Percentiles rank a stretch among this genome's conserved stretches.
These are phyloP conservation scores for Lasioglossum oenotherae DNA, from an alignment of 2,888 invertebrate species.

Conservation along the genomic window DNA sequence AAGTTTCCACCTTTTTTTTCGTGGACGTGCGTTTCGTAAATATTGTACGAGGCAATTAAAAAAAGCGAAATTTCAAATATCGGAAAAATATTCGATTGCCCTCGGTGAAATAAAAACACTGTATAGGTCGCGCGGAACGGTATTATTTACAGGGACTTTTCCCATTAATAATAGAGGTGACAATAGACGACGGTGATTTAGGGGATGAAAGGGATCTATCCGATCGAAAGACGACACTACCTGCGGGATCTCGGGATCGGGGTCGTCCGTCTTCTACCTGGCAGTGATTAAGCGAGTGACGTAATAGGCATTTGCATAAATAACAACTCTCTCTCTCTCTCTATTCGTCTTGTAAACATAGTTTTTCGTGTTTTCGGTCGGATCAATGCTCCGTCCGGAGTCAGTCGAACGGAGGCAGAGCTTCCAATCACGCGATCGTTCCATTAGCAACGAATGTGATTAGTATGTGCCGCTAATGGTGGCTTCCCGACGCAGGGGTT, in stretches of 20 bases:
- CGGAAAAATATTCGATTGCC: not conserved
- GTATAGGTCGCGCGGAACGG: not conserved
- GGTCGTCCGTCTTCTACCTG: slow-evolving; percentile 19
- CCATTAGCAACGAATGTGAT: slow-evolving; percentile 52
- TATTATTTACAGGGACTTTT: not conserved
- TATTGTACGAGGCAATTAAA: too few species aligned
- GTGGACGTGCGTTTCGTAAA: too few species aligned
- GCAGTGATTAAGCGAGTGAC: slow-evolving; percentile 30
- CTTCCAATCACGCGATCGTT: slow-evolving; percentile 52
- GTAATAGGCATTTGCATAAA: slow-evolving; percentile 24
- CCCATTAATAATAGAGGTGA: not conserved
- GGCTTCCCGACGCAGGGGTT: not conserved
- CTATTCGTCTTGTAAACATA: not conserved
- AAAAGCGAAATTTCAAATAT: too few species aligned
- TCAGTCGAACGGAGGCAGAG: not conserved
- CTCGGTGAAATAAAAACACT: not conserved
- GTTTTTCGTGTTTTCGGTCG: slow-evolving; percentile 16
- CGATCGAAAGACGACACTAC: not conserved
- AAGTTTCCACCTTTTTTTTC: too few species aligned
- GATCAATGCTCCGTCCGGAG: not conserved
- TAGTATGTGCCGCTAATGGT: slow-evolving; percentile 14
- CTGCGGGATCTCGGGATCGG: not conserved
- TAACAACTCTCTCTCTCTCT: not conserved
- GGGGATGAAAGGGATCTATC: not conserved
- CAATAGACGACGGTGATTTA: not conserved